Base-by-base conservation (phyloP, 2,888 invertebrate genomes). In the Folsomia candida region DNA sequence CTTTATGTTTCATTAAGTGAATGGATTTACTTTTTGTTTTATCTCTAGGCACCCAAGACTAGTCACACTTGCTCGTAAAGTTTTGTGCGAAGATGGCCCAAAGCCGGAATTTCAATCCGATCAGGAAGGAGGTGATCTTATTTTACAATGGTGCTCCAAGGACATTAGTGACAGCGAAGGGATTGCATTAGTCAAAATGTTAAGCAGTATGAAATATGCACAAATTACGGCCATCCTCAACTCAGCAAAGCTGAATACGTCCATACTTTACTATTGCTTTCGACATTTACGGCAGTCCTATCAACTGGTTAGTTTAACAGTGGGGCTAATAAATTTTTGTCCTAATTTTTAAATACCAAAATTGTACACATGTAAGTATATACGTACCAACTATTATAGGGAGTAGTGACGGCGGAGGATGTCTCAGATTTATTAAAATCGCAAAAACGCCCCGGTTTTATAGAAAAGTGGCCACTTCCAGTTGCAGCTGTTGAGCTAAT, bases 401-500 rank as follows among this genome's bases (percentile, higher is more conserved):
- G 51, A 25, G 25, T 25, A 9, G 25, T 25, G 3, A 26, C 26
- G 18, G 22, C 60, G 3, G 20, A n/a, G 3, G 77, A 79, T 28
- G 70, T 77, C 11, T 67, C 69, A 14, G 71, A 75, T 65, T 72
- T 79, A 18, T 69, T 79, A 11, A 71, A 75, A 2, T 76, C 76
- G 0, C 78, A 78, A 20, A 72, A 72, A 54, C 63, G 78, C 54
- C 69, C 76, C 1, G 37, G 63, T 9, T 66, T 76, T 0, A 76
- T 77, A 67, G 74, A 76, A 9, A 78, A 76, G 27, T 75, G 71
- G 70, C 76, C 80, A 1, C 47, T 80, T 27, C 77, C 77, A 6
- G 80, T 78, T 14, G 78, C 78, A 1, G 72, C 72, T 11, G 73
- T 78, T 60, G 80, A 80, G 18, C 77, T 71, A 54, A 73, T 78